Evolutionary conservation across 1,140 invertebrate genomes (phyloP), one percentile per base, ranked within the genome.

Genomic region (Drosophila sp.): DNA sequence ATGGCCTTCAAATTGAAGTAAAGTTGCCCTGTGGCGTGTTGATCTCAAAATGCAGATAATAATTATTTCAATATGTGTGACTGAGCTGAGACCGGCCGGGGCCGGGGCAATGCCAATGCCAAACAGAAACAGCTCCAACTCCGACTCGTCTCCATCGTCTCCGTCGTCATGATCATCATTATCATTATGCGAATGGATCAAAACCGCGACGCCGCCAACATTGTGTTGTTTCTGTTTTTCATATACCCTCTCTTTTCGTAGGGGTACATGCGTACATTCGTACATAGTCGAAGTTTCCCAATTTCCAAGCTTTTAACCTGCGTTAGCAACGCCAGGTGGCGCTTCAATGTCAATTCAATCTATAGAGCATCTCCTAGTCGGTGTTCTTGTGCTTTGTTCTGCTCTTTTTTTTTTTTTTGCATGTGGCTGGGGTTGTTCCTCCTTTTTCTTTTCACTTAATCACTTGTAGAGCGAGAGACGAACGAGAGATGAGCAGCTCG

Each of bases 11-110:
- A 90, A 84, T 87, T 75, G 87, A 71, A 58, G 44, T 73, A 33
- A 44, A 66, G 78, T 69, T 74, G 73, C 33, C 33, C 29, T 64
- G 65, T 62, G 67, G 71, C 60, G 79, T 73, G 80, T 81, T 79
- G 84, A 90, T 90, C 87, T 81, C 89, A 38, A 87, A 87, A 90
- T 89, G 87, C 83, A 90, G 87, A 90, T 90, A 90, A 90, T 90
- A 90, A 90, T 90, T 90, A 90, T 90, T 90, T 90, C 87, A 90
- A 90, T 90, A 90, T 90, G 84, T 89, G 84, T 89, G 84, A 89
- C 84, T 84, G 84, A 87, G 35, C 35, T 10, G 35, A 10, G 30
- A 30, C 30, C 2, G 30, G 30, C 30, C 30, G 30, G 30, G 23
- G 23, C 58, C 33, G 66, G 63, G 58, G 72, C 84, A 89, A 83